A percentile compares a stretch with the other conserved stretches of the same genome.
Evolutionary conservation across 2,113 vertebrate genomes (phyloP).

Genomic region (Forbesichthys agassizii): DNA sequence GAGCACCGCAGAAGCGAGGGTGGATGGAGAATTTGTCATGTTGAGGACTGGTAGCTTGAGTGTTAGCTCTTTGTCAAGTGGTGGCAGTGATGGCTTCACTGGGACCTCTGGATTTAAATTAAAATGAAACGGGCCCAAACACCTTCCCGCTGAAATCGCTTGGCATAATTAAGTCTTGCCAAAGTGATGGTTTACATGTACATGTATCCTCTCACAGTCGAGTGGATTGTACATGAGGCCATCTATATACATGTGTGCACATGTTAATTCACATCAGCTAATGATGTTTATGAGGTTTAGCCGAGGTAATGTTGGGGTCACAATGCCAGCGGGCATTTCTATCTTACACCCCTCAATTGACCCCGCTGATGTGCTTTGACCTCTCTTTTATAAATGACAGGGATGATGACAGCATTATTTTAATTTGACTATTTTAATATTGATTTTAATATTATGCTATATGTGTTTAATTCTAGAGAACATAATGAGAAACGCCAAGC

Average conservation of each 20-base stretch:
- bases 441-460: conserved; percentile 18
- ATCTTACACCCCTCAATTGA: conserved; percentile 50
- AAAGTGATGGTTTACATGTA: conserved; percentile 62
- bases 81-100: conserved; percentile 55
- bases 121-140: conserved; percentile 70
- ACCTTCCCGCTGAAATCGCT: conserved; percentile 59
- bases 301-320: conserved; percentile 72
- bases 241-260: conserved; percentile 56
- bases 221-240: conserved; percentile 42
- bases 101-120: conserved; percentile 70
- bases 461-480: background rate
- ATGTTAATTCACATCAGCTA: conserved; percentile 71
- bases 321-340: conserved; percentile 34
- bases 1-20: conserved; percentile 52
- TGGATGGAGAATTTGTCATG: conserved; percentile 80
- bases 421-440: conserved; percentile 40
- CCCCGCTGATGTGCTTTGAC: conserved; percentile 37
- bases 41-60: conserved; percentile 56
- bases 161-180: conserved; percentile 69
- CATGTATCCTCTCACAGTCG: conserved; percentile 41
- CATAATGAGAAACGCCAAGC: background rate
- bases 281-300: conserved; percentile 63
- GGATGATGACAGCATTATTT: conserved; percentile 11
- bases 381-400: conserved; percentile 47
- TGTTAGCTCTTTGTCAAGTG: conserved; percentile 70